These are phyloP conservation scores for Allenopithecus nigroviridis DNA, from an alignment of 2,797 vertebrate species.

Conservation along the genomic window DNA sequence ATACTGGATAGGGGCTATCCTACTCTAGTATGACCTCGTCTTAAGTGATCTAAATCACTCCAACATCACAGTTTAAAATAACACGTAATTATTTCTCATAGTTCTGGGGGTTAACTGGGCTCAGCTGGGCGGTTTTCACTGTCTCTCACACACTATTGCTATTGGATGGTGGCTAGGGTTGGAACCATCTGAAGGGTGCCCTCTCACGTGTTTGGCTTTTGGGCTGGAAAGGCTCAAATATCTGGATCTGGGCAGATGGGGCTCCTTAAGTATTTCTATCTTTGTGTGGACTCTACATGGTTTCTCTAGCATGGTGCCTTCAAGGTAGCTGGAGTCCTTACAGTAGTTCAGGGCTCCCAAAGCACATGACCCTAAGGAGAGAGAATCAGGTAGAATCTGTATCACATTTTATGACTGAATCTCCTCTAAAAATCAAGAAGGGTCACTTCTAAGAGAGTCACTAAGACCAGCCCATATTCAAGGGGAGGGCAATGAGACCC, in stretches of 20 bases:
- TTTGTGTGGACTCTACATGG: not conserved
- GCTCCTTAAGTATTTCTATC: not conserved
- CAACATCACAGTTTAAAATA: not conserved
- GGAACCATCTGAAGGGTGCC: not conserved
- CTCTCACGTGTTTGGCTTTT: fast-evolving
- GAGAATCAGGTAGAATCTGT: not conserved
- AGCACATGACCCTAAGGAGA: not conserved
- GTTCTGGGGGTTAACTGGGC: not conserved
- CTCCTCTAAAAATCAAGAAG: not conserved
- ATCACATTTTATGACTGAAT: too few species aligned
- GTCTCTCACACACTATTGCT: fast-evolving
- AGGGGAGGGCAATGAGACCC: not conserved
- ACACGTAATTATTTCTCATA: not conserved
- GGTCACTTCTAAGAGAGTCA: not conserved
- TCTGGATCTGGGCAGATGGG: not conserved
- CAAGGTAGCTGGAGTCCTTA: not conserved
- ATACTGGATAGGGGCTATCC: too few species aligned
- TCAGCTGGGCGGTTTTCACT: not conserved
- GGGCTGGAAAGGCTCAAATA: not conserved
- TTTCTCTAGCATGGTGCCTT: not conserved
- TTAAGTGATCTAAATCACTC: not conserved
- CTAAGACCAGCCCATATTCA: not conserved
- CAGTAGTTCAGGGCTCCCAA: not conserved
- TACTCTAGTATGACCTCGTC: not conserved
- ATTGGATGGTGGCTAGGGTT: not conserved